These are phyloP conservation scores for Cephus pygmeus DNA, from an alignment of 2,888 invertebrate species.

Conservation along the genomic window DNA sequence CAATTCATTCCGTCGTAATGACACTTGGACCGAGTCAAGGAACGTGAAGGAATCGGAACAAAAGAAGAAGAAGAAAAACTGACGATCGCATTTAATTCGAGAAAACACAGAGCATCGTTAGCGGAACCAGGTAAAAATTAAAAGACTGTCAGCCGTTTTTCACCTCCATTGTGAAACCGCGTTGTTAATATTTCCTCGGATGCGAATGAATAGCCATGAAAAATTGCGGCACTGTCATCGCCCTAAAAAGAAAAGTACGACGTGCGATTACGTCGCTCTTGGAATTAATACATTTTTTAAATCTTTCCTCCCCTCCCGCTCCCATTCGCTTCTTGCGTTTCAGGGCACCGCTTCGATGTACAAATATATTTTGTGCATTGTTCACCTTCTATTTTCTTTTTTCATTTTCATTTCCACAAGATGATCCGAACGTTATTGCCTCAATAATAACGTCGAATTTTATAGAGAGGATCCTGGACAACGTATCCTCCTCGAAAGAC, in stretches of 20 bases:
- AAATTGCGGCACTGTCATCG: background rate
- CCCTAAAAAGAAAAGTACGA: background rate
- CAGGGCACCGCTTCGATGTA: too few relatives aligned
- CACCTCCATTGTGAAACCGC: constrained; percentile 4
- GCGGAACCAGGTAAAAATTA: background rate
- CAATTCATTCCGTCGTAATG: background rate
- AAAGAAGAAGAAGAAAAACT: background rate
- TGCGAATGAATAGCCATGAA: constrained; percentile 1
- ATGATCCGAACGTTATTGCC: too few relatives aligned
- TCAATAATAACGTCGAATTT: too few relatives aligned
- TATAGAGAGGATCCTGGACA: too few relatives aligned
- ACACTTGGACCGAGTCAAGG: too few relatives aligned
- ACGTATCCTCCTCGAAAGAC: too few relatives aligned
- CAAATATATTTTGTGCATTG: too few relatives aligned
- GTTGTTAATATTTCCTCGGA: background rate
- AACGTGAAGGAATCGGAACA: background rate
- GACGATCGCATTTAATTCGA: constrained; percentile 6
- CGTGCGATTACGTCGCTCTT: background rate
- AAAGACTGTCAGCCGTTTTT: constrained; percentile 10
- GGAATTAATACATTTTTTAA: too few relatives aligned
- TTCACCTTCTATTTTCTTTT: too few relatives aligned
- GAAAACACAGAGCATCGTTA: background rate
- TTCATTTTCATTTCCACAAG: too few relatives aligned
- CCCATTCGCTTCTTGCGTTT: too few relatives aligned
- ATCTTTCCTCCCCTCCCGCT: too few relatives aligned